Evolutionary conservation across 2,888 invertebrate species (phyloP).

Genomic region (Nomada fucata): DNA sequence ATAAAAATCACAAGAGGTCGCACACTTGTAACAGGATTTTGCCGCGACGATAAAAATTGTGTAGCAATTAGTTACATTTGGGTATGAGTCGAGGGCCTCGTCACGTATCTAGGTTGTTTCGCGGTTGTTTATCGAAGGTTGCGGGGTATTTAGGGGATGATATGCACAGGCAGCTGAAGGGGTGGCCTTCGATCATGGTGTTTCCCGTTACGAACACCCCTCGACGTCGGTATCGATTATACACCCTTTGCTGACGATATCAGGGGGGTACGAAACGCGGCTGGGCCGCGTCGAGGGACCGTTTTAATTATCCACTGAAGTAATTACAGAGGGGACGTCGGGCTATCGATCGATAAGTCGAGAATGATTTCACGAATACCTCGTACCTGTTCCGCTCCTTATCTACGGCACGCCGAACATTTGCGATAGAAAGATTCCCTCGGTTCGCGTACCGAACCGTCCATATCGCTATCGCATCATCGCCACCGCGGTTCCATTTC

Average conservation of each 20-base stretch:
- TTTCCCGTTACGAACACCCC: slow-evolving; percentile 78
- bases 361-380: slow-evolving; percentile 41
- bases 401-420: neutral
- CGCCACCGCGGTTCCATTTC: neutral
- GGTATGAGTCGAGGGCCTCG: slow-evolving; percentile 34
- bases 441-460: too few relatives aligned
- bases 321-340: slow-evolving; percentile 71
- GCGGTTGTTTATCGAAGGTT: slow-evolving; percentile 64
- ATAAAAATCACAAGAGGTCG: too few relatives aligned
- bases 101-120: slow-evolving; percentile 53
- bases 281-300: slow-evolving; percentile 70
- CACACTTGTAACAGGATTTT: too few relatives aligned
- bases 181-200: slow-evolving; percentile 69
- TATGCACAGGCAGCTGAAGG: slow-evolving; percentile 44
- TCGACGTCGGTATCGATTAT: slow-evolving; percentile 81
- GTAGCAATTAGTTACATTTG: slow-evolving; percentile 19
- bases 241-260: slow-evolving; percentile 69
- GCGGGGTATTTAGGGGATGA: slow-evolving; percentile 65
- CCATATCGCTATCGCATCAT: too few relatives aligned
- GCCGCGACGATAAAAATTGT: neutral
- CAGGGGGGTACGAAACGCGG: slow-evolving; percentile 55
- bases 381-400: neutral
- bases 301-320: slow-evolving; percentile 77
- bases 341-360: slow-evolving; percentile 66
- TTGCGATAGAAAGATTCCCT: too few relatives aligned